phyloP scores from a whole-genome alignment of 2,888 invertebrate genomes.

The Nineta flava region DNA sequence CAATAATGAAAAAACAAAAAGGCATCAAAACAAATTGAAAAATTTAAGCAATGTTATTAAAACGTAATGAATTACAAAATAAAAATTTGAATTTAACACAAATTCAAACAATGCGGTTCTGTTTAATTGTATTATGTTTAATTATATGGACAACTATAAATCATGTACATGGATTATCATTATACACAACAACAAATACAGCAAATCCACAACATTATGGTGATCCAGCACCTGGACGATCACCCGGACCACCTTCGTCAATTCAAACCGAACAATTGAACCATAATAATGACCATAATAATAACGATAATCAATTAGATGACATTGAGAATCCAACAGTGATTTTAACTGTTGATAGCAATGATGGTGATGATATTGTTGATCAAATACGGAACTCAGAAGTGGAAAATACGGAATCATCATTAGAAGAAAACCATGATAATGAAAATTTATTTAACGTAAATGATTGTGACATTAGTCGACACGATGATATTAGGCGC shows the following conservation, averaged over 20 bases:
- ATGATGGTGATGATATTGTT: no score
- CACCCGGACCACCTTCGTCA: constrained; percentile 39
- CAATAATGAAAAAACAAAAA: not conserved
- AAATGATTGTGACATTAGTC: not conserved
- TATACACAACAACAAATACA: not conserved
- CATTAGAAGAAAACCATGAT: no score
- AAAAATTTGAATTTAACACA: no score
- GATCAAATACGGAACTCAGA: no score
- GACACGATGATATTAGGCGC: not conserved
- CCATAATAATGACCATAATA: not conserved
- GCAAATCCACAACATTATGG: constrained; percentile 24
- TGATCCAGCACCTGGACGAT: constrained; percentile 49
- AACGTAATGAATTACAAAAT: no score
- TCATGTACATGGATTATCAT: not conserved
- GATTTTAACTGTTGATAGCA: not conserved
- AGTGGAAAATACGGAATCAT: no score
- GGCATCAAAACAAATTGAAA: not conserved
- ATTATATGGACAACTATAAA: not conserved
- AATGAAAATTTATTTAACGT: not conserved
- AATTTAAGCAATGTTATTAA: not conserved
- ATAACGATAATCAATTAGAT: not conserved
- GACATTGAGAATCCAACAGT: constrained; percentile 2
- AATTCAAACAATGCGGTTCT: no score
- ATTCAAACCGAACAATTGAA: not conserved
- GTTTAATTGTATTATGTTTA: not conserved